Evolutionary conservation across 2,113 vertebrate genomes (phyloP).

Genomic region (Hypomesus transpacificus): DNA sequence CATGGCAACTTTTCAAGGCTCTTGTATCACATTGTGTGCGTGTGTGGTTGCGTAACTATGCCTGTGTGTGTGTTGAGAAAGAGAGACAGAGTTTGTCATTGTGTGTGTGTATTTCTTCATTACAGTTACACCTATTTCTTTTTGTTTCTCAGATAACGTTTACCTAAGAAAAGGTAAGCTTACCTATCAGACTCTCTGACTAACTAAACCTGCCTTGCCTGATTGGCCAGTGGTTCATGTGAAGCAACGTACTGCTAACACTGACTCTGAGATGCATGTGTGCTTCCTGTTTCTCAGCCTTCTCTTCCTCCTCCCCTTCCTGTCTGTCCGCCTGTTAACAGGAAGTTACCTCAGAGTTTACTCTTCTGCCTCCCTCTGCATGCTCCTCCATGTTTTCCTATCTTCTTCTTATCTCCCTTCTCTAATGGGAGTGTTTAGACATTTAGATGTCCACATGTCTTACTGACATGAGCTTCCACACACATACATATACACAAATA

Average conservation of each 20-base stretch:
- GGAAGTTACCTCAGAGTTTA: conserved; percentile 40
- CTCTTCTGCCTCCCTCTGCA: conserved; percentile 43
- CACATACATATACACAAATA: too few species aligned
- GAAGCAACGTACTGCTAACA: conserved; percentile 22
- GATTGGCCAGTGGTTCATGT: conserved; percentile 33
- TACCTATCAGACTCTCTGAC: conserved; percentile 45
- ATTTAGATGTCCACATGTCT: not conserved
- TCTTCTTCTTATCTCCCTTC: conserved; percentile 21
- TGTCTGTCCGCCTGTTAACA: conserved; percentile 20
- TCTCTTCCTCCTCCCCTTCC: conserved; percentile 15
- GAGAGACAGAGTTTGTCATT: conserved; percentile 18
- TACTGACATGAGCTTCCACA: too few species aligned
- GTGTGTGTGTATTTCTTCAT: conserved; percentile 38
- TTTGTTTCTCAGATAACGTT: conserved; percentile 76
- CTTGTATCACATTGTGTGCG: not conserved
- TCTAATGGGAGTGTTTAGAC: not conserved
- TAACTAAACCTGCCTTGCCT: conserved; percentile 35
- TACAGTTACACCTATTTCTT: conserved; percentile 64
- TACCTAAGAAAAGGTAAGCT: conserved; percentile 80
- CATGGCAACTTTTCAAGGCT: not conserved
- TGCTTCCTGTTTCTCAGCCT: conserved; percentile 25
- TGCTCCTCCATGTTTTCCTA: conserved; percentile 28
- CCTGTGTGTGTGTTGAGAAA: conserved; percentile 8
- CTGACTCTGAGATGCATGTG: conserved; percentile 48
- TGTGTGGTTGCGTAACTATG: conserved; percentile 14